Base-by-base conservation (phyloP, 1,140 invertebrate species). In the Drosophila tsacasi region DNA sequence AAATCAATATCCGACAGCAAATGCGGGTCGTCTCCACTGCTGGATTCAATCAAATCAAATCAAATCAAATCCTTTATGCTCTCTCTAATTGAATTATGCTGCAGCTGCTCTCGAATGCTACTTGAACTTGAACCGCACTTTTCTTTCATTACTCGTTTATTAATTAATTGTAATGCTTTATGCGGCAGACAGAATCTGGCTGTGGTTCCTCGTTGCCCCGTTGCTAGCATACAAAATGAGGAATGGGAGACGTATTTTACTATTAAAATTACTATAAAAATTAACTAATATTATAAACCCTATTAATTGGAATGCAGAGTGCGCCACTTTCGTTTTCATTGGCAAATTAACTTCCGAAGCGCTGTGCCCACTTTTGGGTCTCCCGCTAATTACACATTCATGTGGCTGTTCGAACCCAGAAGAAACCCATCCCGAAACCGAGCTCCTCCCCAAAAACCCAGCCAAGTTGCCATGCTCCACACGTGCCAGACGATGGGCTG, bases 301-400 rank as follows among this genome's bases (percentile, higher is more conserved):
- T 7, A 25, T 15, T 42, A 25, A 59, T 52, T 39, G 37, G 4
- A 2, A 40, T 40, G 42, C 50, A 17, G n/a, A 21, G 25, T 35
- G 42, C 44, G 32, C 55, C 47, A 63, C 69, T 79, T 85, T 86
- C 76, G 69, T 63, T 85, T 86, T 87, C 71, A 87, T 87, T 83
- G 67, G 69, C 65, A 55, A 81, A 89, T 89, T 67, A 75, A 78
- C 83, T 86, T 86, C 83, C 83, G 71, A 86, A 69, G 46, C 39
- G 46, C 39, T 10, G 15, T 19, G 30, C 35, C 25, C 32, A 57
- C 32, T 30, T 68, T 46, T 39, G 65, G 50, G 32, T 35, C n/a
- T 19, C 32, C 46, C 35, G 21, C 58, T 42, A 69, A 58, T 87
- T 87, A 57, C 25, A 73, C 67, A 83, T 87, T 27, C 3, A 10